Evolutionary conservation across 2,888 invertebrate species (phyloP), one percentile per base, ranked within the genome.

Genomic region (Pachydiplax longipennis): DNA sequence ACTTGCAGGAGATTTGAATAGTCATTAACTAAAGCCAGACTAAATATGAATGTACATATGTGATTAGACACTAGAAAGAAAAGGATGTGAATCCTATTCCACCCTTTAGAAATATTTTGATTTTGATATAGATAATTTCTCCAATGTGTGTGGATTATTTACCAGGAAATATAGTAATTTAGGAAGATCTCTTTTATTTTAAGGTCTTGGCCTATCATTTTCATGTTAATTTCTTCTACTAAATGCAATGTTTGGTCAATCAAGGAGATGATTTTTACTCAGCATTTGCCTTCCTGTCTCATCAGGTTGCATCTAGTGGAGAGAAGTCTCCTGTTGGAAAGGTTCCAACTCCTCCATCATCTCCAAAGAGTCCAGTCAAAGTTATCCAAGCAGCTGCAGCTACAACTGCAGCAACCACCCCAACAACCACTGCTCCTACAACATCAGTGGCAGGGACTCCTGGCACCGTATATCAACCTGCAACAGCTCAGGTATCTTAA

Each of bases 321-420:
- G 92, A 92, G 92, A 2, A 92, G 92, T 92, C 92, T 91, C 53
- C 92, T 12, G 92, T 92, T 18, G 93, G 92, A 90, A 93, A 92
- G 35, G 93, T 93, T 73, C 65, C 65, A 87, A 91, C 90, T 87
- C 48, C 90, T 22, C 81, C 91, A 0, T 44, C 90, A 25, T 91
- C 91, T 65, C 92, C 92, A 4, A 91, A 91, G 25, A 91, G 90
- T 53, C 90, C 91, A 31, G 82, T 90, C 3, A 92, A 91, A 90
- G 91, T 92, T 35, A 91, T 58, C 44, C 44, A 44, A 35, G 25
- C 91, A 8, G 90, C 80, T 35, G 25, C 90, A 35, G 61, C 73
- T 53, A 53, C 61, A 90, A 87, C 91, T 91, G 91, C 92, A 92
- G 35, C 91, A 65, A 73, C 92, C 65, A 80, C 92, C 65, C 92